A percentile compares a stretch with the other conserved stretches of the same genome.
phyloP scores from a whole-genome alignment of 2,113 vertebrate genomes.

The Ptilorrhoa leucosticta region DNA sequence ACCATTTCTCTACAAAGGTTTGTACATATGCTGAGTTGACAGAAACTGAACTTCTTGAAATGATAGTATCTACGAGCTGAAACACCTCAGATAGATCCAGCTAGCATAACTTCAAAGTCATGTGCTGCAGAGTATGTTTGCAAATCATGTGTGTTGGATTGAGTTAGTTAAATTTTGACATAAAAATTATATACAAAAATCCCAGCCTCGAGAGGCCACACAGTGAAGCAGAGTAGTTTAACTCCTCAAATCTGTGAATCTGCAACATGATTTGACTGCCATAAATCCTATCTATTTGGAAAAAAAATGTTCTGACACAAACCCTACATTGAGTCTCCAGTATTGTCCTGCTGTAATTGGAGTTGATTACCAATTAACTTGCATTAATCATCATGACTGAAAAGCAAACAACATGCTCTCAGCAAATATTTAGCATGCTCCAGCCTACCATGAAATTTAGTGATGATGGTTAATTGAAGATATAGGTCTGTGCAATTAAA shows the following conservation, averaged over 20 bases:
- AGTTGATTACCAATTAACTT: slow-evolving; percentile 40
- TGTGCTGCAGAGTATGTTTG: not conserved
- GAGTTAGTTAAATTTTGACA: not conserved
- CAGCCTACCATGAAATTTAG: slow-evolving; percentile 21
- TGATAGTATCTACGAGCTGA: not conserved
- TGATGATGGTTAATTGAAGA: slow-evolving; percentile 8
- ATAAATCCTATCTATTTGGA: not conserved
- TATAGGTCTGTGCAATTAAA: slow-evolving; percentile 16
- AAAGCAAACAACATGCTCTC: slow-evolving; percentile 15
- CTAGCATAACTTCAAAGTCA: not conserved
- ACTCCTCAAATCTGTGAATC: not conserved
- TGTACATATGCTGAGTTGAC: not conserved
- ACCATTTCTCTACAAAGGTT: not conserved
- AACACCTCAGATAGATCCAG: not conserved
- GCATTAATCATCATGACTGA: slow-evolving; percentile 30
- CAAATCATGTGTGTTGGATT: not conserved
- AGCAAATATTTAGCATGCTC: slow-evolving; percentile 25
- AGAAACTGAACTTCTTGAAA: not conserved
- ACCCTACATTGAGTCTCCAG: not conserved
- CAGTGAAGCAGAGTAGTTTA: not conserved
- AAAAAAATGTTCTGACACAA: slow-evolving; percentile 1
- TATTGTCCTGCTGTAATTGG: slow-evolving; percentile 7
- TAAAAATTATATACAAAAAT: not conserved
- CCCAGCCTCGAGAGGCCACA: not conserved
- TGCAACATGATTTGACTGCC: not conserved